Conservation (phyloP, 2,113 vertebrate genomes). For the Conger conger region DNA sequence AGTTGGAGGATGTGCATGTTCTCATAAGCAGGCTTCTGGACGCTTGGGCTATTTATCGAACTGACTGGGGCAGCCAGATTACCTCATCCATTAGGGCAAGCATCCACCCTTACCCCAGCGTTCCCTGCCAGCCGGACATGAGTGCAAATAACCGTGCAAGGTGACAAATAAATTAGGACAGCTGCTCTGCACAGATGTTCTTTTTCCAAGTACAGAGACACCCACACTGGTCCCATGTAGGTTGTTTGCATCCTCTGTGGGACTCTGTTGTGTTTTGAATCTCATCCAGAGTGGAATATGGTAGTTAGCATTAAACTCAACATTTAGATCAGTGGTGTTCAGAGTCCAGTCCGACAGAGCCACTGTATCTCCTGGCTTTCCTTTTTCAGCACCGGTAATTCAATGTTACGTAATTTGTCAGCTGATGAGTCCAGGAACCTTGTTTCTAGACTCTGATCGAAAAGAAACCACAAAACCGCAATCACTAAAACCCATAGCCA, state of each 20-base stretch:
- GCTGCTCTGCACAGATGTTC: conserved; percentile 20
- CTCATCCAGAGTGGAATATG: no score
- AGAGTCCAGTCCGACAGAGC: no score
- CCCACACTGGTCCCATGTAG: neutral
- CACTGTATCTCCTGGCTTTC: no score
- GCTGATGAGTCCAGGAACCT: no score
- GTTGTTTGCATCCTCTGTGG: neutral
- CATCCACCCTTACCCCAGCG: neutral
- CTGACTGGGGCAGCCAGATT: neutral
- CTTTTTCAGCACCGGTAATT: no score
- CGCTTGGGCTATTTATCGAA: neutral
- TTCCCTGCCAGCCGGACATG: neutral
- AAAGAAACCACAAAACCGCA: no score
- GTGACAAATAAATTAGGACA: conserved; percentile 24
- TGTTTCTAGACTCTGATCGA: no score
- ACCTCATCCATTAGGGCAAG: conserved; percentile 1
- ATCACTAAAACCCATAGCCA: no score
- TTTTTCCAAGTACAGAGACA: neutral
- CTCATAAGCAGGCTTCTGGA: neutral
- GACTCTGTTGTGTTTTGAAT: neutral
- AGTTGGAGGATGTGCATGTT: neutral
- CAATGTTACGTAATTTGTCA: no score
- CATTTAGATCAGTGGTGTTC: no score
- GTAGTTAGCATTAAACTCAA: no score
- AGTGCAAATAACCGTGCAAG: neutral